Conservation (phyloP, 2,797 vertebrate genomes). For the Lycodopsis pacificus region DNA sequence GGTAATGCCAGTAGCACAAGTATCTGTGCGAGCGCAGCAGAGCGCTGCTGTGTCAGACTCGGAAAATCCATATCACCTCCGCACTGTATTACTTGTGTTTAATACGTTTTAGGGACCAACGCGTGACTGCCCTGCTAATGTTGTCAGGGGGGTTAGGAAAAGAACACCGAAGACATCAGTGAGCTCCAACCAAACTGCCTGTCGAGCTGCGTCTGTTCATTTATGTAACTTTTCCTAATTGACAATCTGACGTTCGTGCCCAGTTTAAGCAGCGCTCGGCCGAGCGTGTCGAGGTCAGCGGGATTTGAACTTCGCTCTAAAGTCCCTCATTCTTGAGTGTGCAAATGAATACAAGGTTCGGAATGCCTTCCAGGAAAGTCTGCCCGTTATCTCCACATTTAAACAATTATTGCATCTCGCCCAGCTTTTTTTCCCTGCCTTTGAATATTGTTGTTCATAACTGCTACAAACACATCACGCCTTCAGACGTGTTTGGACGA, state of each 20-base stretch:
- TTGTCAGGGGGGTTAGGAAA: neutral
- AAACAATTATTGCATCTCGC: neutral
- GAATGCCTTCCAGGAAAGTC: neutral
- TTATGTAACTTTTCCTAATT: neutral
- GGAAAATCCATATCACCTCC: slow-evolving; percentile 4
- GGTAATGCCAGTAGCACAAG: neutral
- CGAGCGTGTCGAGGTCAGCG: neutral
- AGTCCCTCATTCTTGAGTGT: neutral
- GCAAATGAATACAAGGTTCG: neutral
- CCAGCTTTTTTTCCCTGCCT: neutral
- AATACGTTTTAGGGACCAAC: neutral
- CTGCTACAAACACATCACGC: neutral
- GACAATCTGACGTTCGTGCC: neutral
- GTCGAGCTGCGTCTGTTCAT: neutral
- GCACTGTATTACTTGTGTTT: neutral
- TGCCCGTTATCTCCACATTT: neutral
- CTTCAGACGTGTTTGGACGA: neutral
- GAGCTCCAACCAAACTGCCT: neutral
- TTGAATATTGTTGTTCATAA: neutral
- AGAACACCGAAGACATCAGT: neutral
- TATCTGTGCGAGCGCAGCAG: neutral
- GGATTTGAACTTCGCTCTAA: neutral
- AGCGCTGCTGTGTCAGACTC: neutral
- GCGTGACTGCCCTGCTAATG: neutral
- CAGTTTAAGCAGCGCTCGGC: neutral